These are phyloP conservation scores for Scleropages formosus DNA, from an alignment of 2,797 vertebrate genomes.

Conservation along the genomic window DNA sequence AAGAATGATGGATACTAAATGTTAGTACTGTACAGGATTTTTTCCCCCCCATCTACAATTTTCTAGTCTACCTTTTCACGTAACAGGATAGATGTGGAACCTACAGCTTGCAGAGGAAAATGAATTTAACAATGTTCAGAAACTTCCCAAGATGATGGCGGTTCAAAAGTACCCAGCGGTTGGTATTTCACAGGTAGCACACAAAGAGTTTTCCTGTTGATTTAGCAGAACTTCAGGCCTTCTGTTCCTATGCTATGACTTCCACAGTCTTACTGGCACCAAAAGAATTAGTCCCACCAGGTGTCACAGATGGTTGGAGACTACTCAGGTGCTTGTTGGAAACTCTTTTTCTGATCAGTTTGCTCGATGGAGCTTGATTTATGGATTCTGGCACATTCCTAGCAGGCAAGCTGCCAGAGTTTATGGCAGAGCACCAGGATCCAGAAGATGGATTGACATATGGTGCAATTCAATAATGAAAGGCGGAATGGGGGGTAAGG, in stretches of 20 bases:
- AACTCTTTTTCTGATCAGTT: conserved; percentile 7
- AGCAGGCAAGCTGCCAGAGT: conserved; percentile 22
- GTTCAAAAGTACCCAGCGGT: neutral
- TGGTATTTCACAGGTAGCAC: neutral
- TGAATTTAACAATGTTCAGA: too few species aligned
- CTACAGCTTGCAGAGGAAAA: too few species aligned
- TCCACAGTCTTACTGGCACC: neutral
- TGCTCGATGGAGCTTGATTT: conserved; percentile 22
- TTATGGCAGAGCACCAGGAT: conserved; percentile 25
- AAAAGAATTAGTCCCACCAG: neutral
- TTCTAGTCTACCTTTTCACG: too few species aligned
- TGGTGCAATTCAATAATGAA: conserved; percentile 26
- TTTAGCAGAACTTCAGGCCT: neutral
- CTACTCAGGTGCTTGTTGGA: conserved; percentile 5
- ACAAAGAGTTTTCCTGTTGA: neutral
- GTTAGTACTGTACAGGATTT: too few species aligned
- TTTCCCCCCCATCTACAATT: too few species aligned
- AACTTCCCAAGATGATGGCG: neutral
- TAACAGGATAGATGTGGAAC: too few species aligned
- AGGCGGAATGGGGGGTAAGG: neutral
- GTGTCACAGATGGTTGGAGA: conserved; percentile 12
- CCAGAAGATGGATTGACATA: conserved; percentile 21
- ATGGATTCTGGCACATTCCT: neutral
- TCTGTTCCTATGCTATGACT: neutral
- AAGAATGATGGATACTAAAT: too few species aligned